These are phyloP conservation scores for Autographa pulchrina DNA, from an alignment of 2,888 invertebrate genomes.

Conservation along the genomic window DNA sequence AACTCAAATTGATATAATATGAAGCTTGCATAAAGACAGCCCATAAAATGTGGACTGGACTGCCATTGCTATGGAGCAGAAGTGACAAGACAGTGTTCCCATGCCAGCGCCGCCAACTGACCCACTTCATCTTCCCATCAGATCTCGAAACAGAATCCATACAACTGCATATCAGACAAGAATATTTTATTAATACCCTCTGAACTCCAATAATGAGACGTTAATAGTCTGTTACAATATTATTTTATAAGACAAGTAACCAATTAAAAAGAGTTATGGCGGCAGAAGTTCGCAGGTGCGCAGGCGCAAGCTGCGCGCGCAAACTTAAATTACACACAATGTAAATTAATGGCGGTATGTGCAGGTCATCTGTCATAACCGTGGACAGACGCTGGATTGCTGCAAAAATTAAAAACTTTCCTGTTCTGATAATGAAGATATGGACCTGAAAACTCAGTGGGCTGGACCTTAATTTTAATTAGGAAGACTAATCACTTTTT, in stretches of 20 bases:
- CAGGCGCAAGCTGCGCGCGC: constrained; percentile 69
- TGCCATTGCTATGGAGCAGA: not conserved
- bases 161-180: constrained; percentile 27
- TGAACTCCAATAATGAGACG: constrained; percentile 53
- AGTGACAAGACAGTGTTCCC: not conserved
- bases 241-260: constrained; percentile 61
- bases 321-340: constrained; percentile 58
- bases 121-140: constrained; percentile 13
- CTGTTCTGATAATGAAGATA: constrained; percentile 21
- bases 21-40: not conserved
- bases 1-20: constrained; percentile 2
- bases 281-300: constrained; percentile 69
- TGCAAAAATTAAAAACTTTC: constrained; percentile 19
- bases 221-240: constrained; percentile 56
- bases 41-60: not conserved
- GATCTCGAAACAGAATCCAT: constrained; percentile 29
- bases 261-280: constrained; percentile 73
- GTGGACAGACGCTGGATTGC: constrained; percentile 38
- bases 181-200: constrained; percentile 42
- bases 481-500: not conserved
- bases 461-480: constrained; percentile 10
- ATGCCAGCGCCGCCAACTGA: constrained; percentile 11
- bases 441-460: not conserved
- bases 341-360: constrained; percentile 59
- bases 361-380: constrained; percentile 56